phyloP scores from a whole-genome alignment of 2,888 invertebrate species.

The Orthosia gracilis region DNA sequence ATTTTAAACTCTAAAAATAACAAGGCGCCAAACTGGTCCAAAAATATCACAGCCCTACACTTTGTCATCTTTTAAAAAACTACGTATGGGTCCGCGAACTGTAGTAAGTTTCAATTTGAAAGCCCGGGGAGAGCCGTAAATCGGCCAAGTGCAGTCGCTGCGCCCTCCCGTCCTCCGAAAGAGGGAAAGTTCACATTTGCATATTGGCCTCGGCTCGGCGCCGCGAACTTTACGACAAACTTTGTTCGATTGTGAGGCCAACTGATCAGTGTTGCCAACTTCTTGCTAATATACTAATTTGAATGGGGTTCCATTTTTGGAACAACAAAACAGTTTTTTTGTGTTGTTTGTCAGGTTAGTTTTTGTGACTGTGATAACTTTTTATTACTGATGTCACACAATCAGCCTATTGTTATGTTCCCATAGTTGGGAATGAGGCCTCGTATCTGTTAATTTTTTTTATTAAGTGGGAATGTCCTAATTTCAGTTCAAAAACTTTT shows the following conservation, averaged over 20 bases:
- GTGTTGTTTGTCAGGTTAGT: slow-evolving; percentile 17
- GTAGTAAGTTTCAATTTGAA: slow-evolving; percentile 80
- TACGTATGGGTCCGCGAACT: slow-evolving; percentile 33
- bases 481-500: not conserved
- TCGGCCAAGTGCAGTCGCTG: slow-evolving; percentile 87
- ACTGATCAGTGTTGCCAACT: slow-evolving; percentile 58
- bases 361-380: not conserved
- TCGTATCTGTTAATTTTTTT: not conserved
- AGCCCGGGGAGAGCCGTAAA: slow-evolving; percentile 79
- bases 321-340: slow-evolving; percentile 36
- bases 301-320: slow-evolving; percentile 30
- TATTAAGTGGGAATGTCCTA: not conserved
- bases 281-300: slow-evolving; percentile 54
- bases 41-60: slow-evolving; percentile 12
- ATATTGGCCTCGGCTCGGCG: slow-evolving; percentile 77
- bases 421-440: not conserved
- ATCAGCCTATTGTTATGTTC: no score
- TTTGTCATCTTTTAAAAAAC: slow-evolving; percentile 52
- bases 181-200: slow-evolving; percentile 89
- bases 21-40: not conserved
- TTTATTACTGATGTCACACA: not conserved
- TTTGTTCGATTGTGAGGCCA: slow-evolving; percentile 63
- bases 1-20: not conserved
- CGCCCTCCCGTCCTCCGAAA: slow-evolving; percentile 71
- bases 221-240: slow-evolving; percentile 73